Evolutionary conservation across 2,888 invertebrate genomes (phyloP).

Genomic region (Campoplex capitator): DNA sequence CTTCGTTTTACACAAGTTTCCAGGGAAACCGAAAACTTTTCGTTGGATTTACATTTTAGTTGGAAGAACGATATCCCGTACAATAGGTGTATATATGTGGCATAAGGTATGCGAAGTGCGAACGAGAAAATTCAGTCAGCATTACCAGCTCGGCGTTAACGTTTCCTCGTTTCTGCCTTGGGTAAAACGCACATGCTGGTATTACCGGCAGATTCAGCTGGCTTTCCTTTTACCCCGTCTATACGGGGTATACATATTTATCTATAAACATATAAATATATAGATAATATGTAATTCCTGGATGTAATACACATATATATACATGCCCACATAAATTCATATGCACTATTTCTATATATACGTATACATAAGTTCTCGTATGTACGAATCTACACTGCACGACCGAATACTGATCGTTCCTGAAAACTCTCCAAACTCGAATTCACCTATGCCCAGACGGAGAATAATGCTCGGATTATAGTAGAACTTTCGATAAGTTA

Average conservation of each 20-base stretch:
- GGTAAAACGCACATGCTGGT: constrained; percentile 32
- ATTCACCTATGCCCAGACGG: constrained; percentile 25
- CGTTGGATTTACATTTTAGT: constrained; percentile 63
- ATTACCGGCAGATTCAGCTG: constrained; percentile 43
- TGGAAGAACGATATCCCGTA: constrained; percentile 58
- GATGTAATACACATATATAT: not conserved
- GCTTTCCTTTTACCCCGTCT: constrained; percentile 25
- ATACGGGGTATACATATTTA: not conserved
- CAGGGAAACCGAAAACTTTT: constrained; percentile 38
- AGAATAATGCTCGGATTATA: constrained; percentile 19
- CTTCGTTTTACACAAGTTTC: constrained; percentile 52
- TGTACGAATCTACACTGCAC: constrained; percentile 15
- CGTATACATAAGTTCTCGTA: constrained; percentile 14
- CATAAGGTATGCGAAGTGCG: constrained; percentile 69
- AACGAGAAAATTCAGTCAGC: constrained; percentile 61
- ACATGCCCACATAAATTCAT: constrained; percentile 6
- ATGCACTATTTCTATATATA: constrained; percentile 20
- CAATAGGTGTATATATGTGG: constrained; percentile 63
- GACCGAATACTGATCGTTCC: constrained; percentile 52
- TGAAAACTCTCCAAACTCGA: constrained; percentile 42
- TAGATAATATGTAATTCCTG: constrained; percentile 4
- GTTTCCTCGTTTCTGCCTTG: constrained; percentile 44
- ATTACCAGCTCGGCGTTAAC: constrained; percentile 32
- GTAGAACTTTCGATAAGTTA: constrained; percentile 27
- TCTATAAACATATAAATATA: constrained; percentile 4